Base-by-base conservation (phyloP, 2,113 vertebrate genomes). In the Syrmaticus mikado region DNA sequence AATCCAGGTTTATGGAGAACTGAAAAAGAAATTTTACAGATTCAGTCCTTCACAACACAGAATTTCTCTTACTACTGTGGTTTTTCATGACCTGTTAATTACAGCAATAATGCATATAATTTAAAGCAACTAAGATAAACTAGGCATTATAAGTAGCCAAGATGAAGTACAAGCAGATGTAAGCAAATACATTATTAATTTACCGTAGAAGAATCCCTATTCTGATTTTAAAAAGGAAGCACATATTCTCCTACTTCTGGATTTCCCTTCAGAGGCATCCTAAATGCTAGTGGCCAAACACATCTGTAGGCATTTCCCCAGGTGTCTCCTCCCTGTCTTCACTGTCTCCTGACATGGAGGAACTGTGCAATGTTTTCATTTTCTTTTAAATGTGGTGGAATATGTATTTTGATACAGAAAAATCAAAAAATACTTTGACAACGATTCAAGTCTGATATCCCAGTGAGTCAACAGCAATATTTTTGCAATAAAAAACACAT, bases 391-490 rank as follows among this genome's bases (percentile, higher is more conserved):
- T 1, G 2, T 20, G 11, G 11, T 34, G 7, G 36, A 60, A 83
- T 65, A 60, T 11, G 28, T 64, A 41, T 34, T 43, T 36, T 9
- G 20, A 62, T 17, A 57, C 38, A 40, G 18, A 85, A 94, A 57
- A 92, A 57, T 8, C 15, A 77, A 67, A 48, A 70, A 75, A 36
- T 6, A 46, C 4, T 48, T 74, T 3, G 18, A n/a, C 3, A 50
- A 32, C 34, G 52, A 60, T 24, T 84, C 20, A 55, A 78, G 9
- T 74, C 40, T 48, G 52, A 50, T 15, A 70, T 48, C 18, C 28
- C 30, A 89, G 6, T 0, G 0, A 71, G 14, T 52, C 27, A 10
- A 73, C 15, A 34, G 2, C 53, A 21, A 64, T 38, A 19, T 27
- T 72, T 53, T 25, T 53, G 27, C 27, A 30, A 53, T 28, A 30